Percentiles rank a stretch among this genome's conserved stretches.
Conservation (phyloP, 2,797 vertebrate genomes). For the Megaceryle alcyon region DNA sequence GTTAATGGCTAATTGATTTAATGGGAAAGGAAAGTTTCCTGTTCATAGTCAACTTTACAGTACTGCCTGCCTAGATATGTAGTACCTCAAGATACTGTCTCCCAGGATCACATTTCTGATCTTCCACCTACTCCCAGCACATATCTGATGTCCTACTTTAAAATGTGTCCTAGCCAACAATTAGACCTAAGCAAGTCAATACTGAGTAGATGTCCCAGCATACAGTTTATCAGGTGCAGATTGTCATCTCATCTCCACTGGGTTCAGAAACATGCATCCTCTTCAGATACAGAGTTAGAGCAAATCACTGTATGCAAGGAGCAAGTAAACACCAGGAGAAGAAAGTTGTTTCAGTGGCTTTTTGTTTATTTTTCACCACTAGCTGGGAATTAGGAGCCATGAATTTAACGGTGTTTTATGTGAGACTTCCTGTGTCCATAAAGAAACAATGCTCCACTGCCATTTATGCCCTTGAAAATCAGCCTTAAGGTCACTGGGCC, state of each 20-base stretch:
- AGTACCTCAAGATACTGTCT: background rate
- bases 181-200: constrained; percentile 25
- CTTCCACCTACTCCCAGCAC: constrained; percentile 4
- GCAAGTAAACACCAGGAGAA: background rate
- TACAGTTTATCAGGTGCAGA: background rate
- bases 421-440: background rate
- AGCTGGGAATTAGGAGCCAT: background rate
- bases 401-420: background rate
- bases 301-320: background rate
- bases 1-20: constrained; percentile 16
- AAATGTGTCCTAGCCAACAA: background rate
- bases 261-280: background rate
- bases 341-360: background rate
- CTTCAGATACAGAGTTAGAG: background rate
- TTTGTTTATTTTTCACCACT: background rate
- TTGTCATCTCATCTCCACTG: background rate
- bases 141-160: constrained; percentile 53
- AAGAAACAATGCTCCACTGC: background rate
- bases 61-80: background rate
- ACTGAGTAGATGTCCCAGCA: constrained; percentile 16
- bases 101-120: constrained; percentile 48
- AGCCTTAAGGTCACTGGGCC: background rate
- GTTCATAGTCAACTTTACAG: background rate
- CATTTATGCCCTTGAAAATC: background rate
- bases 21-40: background rate